These are phyloP conservation scores for Haemorhous mexicanus DNA, from an alignment of 2,113 vertebrate genomes.

Conservation along the genomic window DNA sequence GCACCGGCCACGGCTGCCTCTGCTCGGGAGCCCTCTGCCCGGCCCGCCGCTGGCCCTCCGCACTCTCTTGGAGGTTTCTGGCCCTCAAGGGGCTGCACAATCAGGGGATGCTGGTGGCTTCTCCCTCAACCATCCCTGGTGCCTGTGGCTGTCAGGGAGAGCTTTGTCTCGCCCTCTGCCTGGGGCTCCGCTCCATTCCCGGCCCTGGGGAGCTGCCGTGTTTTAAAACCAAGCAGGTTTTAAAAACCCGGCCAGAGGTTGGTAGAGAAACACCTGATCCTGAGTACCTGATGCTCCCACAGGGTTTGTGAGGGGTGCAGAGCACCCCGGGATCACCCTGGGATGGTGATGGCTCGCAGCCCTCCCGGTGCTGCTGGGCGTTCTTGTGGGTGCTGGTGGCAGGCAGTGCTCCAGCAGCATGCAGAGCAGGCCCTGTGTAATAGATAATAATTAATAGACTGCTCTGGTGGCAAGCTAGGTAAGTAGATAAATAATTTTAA, in stretches of 20 bases:
- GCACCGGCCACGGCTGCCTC: background rate
- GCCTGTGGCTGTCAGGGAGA: fast-evolving
- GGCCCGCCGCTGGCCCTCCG: background rate
- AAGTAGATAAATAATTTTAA: conserved; percentile 81
- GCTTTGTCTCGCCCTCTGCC: fast-evolving
- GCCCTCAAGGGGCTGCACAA: fast-evolving
- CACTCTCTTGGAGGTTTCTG: fast-evolving
- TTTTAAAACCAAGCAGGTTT: background rate
- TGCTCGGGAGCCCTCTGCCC: fast-evolving
- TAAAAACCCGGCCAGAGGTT: background rate
- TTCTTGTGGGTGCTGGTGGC: background rate
- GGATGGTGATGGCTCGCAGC: fast-evolving
- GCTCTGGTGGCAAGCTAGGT: conserved; percentile 71
- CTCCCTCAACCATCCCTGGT: background rate
- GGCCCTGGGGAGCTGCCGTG: background rate
- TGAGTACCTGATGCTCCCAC: fast-evolving
- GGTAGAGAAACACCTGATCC: background rate
- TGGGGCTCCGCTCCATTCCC: fast-evolving
- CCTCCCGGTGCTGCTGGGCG: background rate
- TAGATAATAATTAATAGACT: conserved; percentile 79
- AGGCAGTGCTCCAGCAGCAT: conserved; percentile 16
- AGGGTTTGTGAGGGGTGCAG: fast-evolving
- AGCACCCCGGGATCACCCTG: background rate
- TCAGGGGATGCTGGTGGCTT: background rate
- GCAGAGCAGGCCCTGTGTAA: conserved; percentile 61